Percentiles rank a stretch among this genome's conserved stretches.
Conservation (phyloP, 2,797 vertebrate species). For the Pseudotriccus pelzelni region DNA sequence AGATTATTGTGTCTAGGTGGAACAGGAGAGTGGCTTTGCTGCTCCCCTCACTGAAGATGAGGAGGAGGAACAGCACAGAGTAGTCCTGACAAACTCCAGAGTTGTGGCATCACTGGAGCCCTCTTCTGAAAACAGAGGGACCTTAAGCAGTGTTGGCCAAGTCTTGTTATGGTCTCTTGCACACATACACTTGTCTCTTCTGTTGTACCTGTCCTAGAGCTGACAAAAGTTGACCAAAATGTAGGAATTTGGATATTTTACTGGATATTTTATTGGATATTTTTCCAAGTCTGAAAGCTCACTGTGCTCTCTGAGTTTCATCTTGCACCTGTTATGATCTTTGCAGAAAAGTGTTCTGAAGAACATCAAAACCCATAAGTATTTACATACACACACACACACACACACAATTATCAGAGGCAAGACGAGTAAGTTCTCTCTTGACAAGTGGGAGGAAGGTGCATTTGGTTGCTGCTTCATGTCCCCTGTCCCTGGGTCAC, state of each 20-base stretch:
- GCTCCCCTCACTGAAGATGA: neutral
- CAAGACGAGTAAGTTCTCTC: neutral
- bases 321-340: neutral
- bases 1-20: neutral
- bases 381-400: neutral
- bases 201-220: neutral
- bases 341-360: neutral
- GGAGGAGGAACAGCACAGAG: neutral
- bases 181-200: neutral
- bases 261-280: too few relatives aligned
- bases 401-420: neutral
- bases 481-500: neutral
- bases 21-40: neutral
- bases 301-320: neutral
- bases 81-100: neutral
- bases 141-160: neutral
- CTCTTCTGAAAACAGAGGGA: neutral
- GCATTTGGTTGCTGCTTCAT: neutral
- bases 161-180: neutral
- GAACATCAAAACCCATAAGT: neutral
- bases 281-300: neutral
- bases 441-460: fast-evolving
- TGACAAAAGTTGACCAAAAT: neutral
- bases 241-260: neutral
- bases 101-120: neutral